Evolutionary conservation across 2,888 invertebrate genomes (phyloP).

Genomic region (Cetonia aurata): DNA sequence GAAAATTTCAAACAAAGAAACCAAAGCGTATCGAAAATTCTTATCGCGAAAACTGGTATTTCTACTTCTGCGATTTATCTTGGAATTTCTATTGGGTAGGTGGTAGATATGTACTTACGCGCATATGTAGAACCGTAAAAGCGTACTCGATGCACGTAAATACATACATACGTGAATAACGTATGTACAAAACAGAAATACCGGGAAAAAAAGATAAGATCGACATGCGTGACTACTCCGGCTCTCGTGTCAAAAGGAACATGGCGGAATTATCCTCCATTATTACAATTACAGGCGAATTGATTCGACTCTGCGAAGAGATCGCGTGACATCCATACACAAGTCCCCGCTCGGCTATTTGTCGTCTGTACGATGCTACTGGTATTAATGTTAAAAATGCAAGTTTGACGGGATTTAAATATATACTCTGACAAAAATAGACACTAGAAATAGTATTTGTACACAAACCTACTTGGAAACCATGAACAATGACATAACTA

Average conservation of each 20-base stretch:
- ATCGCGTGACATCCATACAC: slow-evolving; percentile 32
- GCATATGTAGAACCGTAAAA: background rate
- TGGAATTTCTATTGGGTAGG: slow-evolving; percentile 48
- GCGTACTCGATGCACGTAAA: background rate
- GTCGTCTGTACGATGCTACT: background rate
- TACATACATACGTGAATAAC: slow-evolving; percentile 29
- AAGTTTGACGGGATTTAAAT: no score
- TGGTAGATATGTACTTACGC: slow-evolving; percentile 4
- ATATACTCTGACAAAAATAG: no score
- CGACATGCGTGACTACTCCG: slow-evolving; percentile 63
- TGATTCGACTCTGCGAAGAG: slow-evolving; percentile 50
- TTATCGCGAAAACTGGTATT: slow-evolving; percentile 52
- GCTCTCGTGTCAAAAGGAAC: slow-evolving; percentile 63
- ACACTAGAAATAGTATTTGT: no score
- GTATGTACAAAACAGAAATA: slow-evolving; percentile 48
- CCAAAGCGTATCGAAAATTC: slow-evolving; percentile 1
- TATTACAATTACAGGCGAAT: slow-evolving; percentile 54
- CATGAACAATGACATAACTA: no score
- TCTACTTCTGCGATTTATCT: slow-evolving; percentile 33
- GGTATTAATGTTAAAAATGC: background rate
- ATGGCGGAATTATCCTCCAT: slow-evolving; percentile 58
- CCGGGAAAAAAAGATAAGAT: slow-evolving; percentile 57
- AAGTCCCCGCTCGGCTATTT: slow-evolving; percentile 31
- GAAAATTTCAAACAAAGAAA: slow-evolving; percentile 10
- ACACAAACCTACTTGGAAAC: no score